Conservation (phyloP, 2,113 vertebrate genomes). For the Etia nguti region DNA sequence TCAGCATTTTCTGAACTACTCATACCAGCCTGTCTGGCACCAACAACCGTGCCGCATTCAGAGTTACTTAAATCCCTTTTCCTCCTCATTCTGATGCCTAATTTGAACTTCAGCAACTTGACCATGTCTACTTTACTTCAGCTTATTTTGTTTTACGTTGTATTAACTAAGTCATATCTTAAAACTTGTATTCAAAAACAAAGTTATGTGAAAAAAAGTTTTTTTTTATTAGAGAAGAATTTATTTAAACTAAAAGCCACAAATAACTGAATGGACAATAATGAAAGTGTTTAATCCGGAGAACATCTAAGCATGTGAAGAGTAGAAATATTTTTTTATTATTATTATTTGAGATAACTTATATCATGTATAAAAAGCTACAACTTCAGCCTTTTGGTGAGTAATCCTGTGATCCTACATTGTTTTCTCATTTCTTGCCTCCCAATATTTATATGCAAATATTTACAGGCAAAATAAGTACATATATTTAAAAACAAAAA, state of each 20-base stretch:
- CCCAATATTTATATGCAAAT: accelerated
- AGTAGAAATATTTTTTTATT: accelerated
- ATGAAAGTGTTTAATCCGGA: not conserved
- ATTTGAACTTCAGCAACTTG: not conserved
- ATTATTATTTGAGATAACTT: not conserved
- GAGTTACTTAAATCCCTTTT: not conserved
- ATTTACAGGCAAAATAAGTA: not conserved
- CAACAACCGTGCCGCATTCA: not conserved
- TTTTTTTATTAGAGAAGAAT: not conserved
- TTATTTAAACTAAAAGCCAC: not conserved
- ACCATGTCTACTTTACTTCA: not conserved
- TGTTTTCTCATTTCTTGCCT: not conserved
- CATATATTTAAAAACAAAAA: not conserved
- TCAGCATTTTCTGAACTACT: not conserved
- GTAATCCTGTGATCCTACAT: not conserved
- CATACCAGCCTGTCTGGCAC: not conserved
- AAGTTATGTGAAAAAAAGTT: not conserved
- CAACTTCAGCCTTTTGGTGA: accelerated
- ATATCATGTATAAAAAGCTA: accelerated
- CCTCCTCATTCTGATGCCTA: not conserved
- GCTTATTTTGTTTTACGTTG: not conserved
- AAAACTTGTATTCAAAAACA: not conserved
- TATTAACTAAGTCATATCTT: not conserved
- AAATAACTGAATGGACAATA: not conserved
- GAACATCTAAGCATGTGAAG: not conserved